phyloP scores from a whole-genome alignment of 2,113 vertebrate species.

The Myanophis thanlyinensis region DNA sequence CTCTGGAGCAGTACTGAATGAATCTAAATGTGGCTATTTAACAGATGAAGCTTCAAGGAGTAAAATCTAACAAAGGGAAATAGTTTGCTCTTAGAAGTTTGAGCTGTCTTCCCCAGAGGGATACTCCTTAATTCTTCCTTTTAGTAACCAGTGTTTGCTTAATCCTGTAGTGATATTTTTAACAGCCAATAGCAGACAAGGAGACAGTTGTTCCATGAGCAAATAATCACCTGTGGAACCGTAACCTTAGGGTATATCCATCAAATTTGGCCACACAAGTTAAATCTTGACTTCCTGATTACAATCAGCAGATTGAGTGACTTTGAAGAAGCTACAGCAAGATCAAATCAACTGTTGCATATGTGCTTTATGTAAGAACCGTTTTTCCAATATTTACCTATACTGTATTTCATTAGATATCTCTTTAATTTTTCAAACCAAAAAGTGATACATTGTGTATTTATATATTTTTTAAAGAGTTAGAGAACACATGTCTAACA shows the following conservation, averaged over 20 bases:
- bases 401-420: neutral
- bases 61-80: constrained; percentile 8
- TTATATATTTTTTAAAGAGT: neutral
- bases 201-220: constrained; percentile 58
- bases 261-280: constrained; percentile 43
- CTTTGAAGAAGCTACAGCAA: constrained; percentile 7
- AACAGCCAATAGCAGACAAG: constrained; percentile 54
- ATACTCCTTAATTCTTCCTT: constrained; percentile 31
- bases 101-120: constrained; percentile 10
- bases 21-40: neutral
- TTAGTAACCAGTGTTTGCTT: constrained; percentile 39
- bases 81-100: neutral
- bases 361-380: neutral
- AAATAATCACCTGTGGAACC: constrained; percentile 55
- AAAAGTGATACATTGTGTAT: neutral
- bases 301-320: neutral
- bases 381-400: neutral
- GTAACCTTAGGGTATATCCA: constrained; percentile 42
- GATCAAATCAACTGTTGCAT: neutral
- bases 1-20: neutral
- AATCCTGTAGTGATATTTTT: constrained; percentile 28
- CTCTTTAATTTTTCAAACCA: neutral
- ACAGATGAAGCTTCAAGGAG: constrained; percentile 4
- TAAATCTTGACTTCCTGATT: constrained; percentile 33
- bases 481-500: neutral